Base-by-base conservation (phyloP, 2,797 vertebrate genomes). In the Amazonetta brasiliensis region DNA sequence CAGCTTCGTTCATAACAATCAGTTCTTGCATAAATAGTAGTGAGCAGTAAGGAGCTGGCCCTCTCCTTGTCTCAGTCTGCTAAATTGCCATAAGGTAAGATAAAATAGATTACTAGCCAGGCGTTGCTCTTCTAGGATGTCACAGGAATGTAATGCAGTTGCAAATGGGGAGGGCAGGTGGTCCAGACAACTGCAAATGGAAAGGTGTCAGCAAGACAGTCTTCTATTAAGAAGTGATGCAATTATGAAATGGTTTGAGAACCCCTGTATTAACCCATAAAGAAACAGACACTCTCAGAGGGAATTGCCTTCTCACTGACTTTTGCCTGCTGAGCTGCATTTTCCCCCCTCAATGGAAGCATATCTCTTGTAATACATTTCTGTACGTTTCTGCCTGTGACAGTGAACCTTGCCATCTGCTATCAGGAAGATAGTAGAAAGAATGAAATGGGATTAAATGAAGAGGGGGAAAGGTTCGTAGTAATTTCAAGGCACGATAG, bases 111-210 rank as follows among this genome's bases (percentile, higher is more conserved):
- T 75, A 31, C 78, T 87, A 80, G 50, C 31, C 68, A 90, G 64
- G 55, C 90, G 60, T 55, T 94, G 78, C 92, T 95, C 75, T 89
- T 87, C 74, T 68, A 16, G 81, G 77, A 54, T 90, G 88, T 92
- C 88, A 68, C 2, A 0, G 55, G 52, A 10, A 67, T 71, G 80
- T 77, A 76, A 77, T 85, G 93, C 3, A n/a, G 75, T 90, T 93
- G 95, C 90, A 93, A 92, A 95, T 95, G 75, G 90, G 50, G 35
- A 97, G 90, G 94, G 84, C 94, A 95, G 88, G 84, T 94, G 95
- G 90, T 95, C 95, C 81, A 95, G 90, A 72, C 68, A 93, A 75
- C 93, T 96, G 96, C 84, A 97, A 96, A 96, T 96, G 81, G 94
- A 93, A 96, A 96, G 95, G 88, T 96, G 88, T 95, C 94, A 95